These are phyloP conservation scores for Nasonovia ribisnigri DNA, from an alignment of 2,888 invertebrate species.

Conservation along the genomic window DNA sequence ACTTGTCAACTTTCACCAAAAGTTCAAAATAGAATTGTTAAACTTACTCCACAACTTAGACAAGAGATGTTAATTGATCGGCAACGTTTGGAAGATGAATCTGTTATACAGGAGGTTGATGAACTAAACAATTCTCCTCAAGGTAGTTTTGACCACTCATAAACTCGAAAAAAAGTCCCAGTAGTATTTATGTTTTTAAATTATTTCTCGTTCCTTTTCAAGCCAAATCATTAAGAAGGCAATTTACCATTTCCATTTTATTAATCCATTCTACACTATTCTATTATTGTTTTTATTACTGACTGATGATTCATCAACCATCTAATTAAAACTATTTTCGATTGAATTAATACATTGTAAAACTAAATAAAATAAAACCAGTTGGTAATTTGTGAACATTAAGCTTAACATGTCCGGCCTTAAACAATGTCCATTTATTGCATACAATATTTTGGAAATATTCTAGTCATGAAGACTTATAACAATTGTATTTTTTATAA, in stretches of 20 bases:
- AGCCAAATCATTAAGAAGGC: background rate
- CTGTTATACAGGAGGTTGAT: conserved; percentile 79
- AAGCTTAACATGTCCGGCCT: conserved; percentile 38
- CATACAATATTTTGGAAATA: conserved; percentile 15
- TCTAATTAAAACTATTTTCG: conserved; percentile 16
- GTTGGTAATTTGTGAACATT: background rate
- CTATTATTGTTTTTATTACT: background rate
- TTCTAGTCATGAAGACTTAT: conserved; percentile 48
- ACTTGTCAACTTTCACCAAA: conserved; percentile 85
- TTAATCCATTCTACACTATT: background rate
- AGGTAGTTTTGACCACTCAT: conserved; percentile 52
- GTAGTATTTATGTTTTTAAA: conserved; percentile 25
- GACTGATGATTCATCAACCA: background rate
- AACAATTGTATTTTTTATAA: conserved; percentile 47
- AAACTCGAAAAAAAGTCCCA: background rate
- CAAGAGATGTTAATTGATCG: conserved; percentile 74
- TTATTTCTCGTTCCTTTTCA: conserved; percentile 56
- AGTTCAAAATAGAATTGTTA: conserved; percentile 84
- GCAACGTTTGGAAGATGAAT: conserved; percentile 78
- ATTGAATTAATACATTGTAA: background rate
- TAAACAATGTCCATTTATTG: conserved; percentile 42
- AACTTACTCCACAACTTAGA: conserved; percentile 81
- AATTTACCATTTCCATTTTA: conserved; percentile 46
- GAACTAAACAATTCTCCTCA: conserved; percentile 66
- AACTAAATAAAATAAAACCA: background rate